Conservation (phyloP, 2,797 vertebrate species). For the Ambastaia sidthimunki region DNA sequence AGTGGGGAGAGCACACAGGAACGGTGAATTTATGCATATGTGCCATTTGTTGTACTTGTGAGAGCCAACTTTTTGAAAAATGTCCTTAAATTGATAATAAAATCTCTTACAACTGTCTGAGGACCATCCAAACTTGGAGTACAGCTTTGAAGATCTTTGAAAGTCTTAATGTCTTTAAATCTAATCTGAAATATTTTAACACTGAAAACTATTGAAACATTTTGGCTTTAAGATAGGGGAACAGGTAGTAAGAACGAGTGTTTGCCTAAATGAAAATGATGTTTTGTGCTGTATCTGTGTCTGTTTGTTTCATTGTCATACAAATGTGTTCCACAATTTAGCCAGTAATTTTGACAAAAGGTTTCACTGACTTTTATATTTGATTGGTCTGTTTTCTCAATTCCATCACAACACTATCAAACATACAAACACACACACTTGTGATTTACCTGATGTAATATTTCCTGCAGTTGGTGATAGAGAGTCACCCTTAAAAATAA, state of each 20-base stretch:
- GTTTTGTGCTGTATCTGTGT: neutral
- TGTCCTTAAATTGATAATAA: neutral
- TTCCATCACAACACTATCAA: neutral
- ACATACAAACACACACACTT: neutral
- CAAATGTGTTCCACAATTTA: neutral
- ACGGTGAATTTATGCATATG: slow-evolving; percentile 23
- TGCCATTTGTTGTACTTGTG: neutral
- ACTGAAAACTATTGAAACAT: neutral
- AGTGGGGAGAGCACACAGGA: slow-evolving; percentile 44
- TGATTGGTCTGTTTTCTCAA: neutral
- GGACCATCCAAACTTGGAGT: too few relatives aligned
- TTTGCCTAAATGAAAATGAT: neutral
- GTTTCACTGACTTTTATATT: neutral
- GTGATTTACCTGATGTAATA: slow-evolving; percentile 72
- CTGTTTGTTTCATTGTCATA: neutral
- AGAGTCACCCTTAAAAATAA: slow-evolving; percentile 70
- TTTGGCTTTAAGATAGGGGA: neutral
- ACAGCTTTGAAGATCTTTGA: too few relatives aligned
- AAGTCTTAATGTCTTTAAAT: neutral
- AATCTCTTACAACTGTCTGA: too few relatives aligned
- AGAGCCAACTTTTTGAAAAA: neutral
- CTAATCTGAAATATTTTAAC: neutral
- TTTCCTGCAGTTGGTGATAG: slow-evolving; percentile 66
- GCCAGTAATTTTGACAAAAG: neutral
- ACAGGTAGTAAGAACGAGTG: neutral